Evolutionary conservation across 1,140 invertebrate genomes (phyloP).

Genomic region (Diorhabda elongata): DNA sequence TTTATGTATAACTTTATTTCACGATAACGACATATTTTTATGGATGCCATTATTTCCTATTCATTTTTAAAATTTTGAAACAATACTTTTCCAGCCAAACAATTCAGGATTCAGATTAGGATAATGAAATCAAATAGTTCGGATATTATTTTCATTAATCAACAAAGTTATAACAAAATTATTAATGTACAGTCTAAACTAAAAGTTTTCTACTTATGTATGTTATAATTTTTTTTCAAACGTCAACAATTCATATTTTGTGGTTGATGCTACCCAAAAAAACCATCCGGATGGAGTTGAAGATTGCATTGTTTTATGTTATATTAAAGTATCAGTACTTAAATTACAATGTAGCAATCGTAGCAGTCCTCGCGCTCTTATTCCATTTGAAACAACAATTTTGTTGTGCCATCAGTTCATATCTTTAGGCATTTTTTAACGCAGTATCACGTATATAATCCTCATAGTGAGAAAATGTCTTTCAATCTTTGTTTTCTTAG

Average conservation of each 20-base stretch:
- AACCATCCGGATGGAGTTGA: no score
- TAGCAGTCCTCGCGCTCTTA: background rate
- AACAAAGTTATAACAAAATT: background rate
- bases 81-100: background rate
- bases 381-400: background rate
- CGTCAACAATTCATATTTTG: background rate
- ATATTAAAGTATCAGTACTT: background rate
- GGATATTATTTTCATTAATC: no score
- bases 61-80: background rate
- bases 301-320: background rate
- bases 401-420: background rate
- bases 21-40: background rate
- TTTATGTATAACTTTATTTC: background rate
- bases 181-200: background rate
- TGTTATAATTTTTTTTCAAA: background rate
- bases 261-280: no score
- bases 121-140: no score
- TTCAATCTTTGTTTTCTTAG: no score
- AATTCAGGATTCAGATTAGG: no score
- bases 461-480: background rate
- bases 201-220: no score
- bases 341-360: background rate
- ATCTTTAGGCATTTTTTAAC: background rate
- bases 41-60: background rate
- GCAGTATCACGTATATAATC: background rate